These are phyloP conservation scores for Lampris megalopsis DNA, from an alignment of 2,113 vertebrate genomes.

Conservation along the genomic window DNA sequence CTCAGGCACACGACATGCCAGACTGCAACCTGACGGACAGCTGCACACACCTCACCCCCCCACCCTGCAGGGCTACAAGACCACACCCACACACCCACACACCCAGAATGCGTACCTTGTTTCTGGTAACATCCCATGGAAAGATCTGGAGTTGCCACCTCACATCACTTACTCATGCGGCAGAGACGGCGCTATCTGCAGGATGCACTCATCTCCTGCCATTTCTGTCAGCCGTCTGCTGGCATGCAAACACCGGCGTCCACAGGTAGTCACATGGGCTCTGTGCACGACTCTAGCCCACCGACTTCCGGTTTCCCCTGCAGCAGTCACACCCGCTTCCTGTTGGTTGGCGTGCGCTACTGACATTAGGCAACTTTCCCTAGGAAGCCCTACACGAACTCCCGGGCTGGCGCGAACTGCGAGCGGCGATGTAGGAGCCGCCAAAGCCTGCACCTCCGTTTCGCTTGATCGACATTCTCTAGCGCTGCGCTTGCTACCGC, in stretches of 20 bases:
- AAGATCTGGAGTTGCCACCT: constrained; percentile 35
- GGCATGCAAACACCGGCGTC: constrained; percentile 46
- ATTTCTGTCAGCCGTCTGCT: constrained; percentile 52
- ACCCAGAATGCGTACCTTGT: constrained; percentile 29
- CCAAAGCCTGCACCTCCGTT: too few relatives aligned
- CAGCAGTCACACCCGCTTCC: too few relatives aligned
- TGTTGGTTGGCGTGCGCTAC: too few relatives aligned
- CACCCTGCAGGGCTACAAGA: constrained; percentile 18
- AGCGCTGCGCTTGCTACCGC: too few relatives aligned
- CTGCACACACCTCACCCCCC: constrained; percentile 38
- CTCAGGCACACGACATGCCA: constrained; percentile 33
- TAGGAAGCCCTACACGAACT: too few relatives aligned
- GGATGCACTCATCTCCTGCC: constrained; percentile 43
- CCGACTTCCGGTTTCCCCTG: too few relatives aligned
- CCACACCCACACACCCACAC: constrained; percentile 11
- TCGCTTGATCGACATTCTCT: too few relatives aligned
- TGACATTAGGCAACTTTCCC: too few relatives aligned
- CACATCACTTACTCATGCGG: constrained; percentile 38
- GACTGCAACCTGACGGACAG: constrained; percentile 43
- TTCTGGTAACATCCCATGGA: constrained; percentile 52
- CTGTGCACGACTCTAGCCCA: too few relatives aligned
- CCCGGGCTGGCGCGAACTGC: too few relatives aligned
- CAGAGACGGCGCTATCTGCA: not conserved
- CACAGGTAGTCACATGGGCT: too few relatives aligned
- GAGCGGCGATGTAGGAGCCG: too few relatives aligned